A percentile compares a stretch with the other conserved stretches of the same genome.
Conservation (phyloP, 2,888 invertebrate genomes). For the Tetranychus truncatus region DNA sequence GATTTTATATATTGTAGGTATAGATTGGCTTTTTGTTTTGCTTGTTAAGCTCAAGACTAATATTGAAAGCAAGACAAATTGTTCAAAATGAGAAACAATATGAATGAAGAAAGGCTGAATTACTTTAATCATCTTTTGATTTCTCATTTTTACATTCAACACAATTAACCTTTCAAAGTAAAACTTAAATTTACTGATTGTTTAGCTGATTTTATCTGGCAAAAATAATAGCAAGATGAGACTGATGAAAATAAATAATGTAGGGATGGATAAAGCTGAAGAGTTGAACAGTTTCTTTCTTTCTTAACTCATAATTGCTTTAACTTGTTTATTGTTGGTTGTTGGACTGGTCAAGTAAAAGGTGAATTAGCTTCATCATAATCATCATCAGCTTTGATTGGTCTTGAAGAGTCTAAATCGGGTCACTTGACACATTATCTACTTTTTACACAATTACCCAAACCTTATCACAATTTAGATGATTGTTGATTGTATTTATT, state of each 20-base stretch:
- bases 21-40: too few relatives aligned
- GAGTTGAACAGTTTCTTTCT: not conserved
- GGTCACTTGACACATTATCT: not conserved
- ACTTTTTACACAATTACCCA: too few relatives aligned
- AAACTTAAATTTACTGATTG: too few relatives aligned
- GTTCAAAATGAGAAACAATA: not conserved
- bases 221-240: too few relatives aligned
- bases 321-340: not conserved
- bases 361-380: not conserved
- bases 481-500: too few relatives aligned
- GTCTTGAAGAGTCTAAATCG: not conserved
- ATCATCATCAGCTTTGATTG: not conserved
- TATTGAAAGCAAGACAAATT: not conserved
- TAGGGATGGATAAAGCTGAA: not conserved
- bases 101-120: not conserved
- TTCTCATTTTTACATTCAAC: too few relatives aligned
- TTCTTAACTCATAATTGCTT: not conserved
- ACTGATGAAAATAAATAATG: not conserved
- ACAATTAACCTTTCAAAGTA: too few relatives aligned
- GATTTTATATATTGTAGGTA: too few relatives aligned
- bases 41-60: not conserved
- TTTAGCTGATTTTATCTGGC: too few relatives aligned
- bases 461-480: too few relatives aligned
- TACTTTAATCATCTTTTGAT: too few relatives aligned
- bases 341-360: not conserved